Conservation (phyloP, 2,113 vertebrate genomes). For the Rutilus rutilus region DNA sequence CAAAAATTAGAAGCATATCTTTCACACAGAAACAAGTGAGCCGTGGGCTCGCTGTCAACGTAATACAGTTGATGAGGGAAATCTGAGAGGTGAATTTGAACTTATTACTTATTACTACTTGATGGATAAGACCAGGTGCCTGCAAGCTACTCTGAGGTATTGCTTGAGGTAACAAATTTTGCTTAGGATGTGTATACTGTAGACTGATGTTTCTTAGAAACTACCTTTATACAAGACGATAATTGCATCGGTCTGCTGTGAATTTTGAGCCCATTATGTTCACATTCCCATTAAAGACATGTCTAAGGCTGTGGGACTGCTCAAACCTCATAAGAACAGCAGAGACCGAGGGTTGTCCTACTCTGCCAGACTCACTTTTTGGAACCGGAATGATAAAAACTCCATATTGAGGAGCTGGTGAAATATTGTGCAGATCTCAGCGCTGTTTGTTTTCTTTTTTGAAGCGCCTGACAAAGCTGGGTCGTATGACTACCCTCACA, state of each 20-base stretch:
- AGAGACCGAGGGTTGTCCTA: slow-evolving; percentile 13
- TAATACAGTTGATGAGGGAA: slow-evolving; percentile 51
- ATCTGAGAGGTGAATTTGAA: slow-evolving; percentile 41
- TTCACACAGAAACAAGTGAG: slow-evolving; percentile 59
- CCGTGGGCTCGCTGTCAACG: slow-evolving; percentile 42
- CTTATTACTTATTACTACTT: slow-evolving; percentile 48
- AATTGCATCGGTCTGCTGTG: slow-evolving; percentile 4
- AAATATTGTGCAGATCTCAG: slow-evolving; percentile 48
- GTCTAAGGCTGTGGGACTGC: not conserved
- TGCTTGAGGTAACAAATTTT: slow-evolving; percentile 5
- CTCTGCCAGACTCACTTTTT: slow-evolving; percentile 18
- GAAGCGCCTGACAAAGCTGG: slow-evolving; percentile 23
- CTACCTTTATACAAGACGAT: not conserved
- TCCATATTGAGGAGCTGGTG: slow-evolving; percentile 10
- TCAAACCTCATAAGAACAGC: slow-evolving; percentile 26
- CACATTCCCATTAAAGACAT: slow-evolving; percentile 1
- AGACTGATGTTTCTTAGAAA: not conserved
- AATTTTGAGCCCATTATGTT: slow-evolving; percentile 22
- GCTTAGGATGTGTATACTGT: not conserved
- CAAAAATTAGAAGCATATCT: slow-evolving; percentile 65
- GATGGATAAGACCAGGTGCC: slow-evolving; percentile 11
- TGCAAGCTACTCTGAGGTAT: not conserved
- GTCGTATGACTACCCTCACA: slow-evolving; percentile 37
- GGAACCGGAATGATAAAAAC: slow-evolving; percentile 20
- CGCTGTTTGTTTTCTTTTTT: slow-evolving; percentile 36